Base-by-base conservation (phyloP, 2,888 invertebrate species). In the Agonopterix alstromeriana region DNA sequence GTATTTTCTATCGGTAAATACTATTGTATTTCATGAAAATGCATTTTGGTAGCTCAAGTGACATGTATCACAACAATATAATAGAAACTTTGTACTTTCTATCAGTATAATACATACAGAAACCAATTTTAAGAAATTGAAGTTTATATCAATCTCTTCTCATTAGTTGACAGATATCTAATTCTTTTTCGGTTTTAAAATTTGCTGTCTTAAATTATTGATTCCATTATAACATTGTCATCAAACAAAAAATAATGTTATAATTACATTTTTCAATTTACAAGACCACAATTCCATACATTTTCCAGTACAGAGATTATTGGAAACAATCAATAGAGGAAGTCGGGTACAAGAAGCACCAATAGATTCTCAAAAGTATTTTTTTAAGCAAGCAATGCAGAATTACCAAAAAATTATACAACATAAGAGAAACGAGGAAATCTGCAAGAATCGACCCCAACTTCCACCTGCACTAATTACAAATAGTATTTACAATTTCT, bases 201-300 rank as follows among this genome's bases (percentile, higher is more conserved):
- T 7, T 1, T 7, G 5, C 27, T 27, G 27, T 27, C 7, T 27
- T 27, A 27, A 27, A 27, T 27, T 5, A 27, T 5, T 27, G 0
- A 27, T 27, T 27, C 27, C 27, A 27, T 27, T 27, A 27, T 27
- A 27, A 5, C 17, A 17, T 27, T 1, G 3, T 27, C 27, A 27
- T 27, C 7, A 27, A 27, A 27, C 27, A 27, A 27, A 27, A 7
- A 27, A 27, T 27, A n/a, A n/a, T 27, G 27, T 27, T 27, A 27
- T 27, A 27, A 27, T 27, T 27, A 27, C 27, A 7, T 7, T 27
- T 27, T 5, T 5, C 27, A 27, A 27, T 27, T 27, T 27, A 27
- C 5, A 27, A 27, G 0, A 73, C 71, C 76, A 73, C 76, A 83
- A 82, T 81, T 81, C 76, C 79, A 75, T 81, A 27, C 7, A 82